phyloP scores from a whole-genome alignment of 1,140 invertebrate genomes.

The Rhyacophila brunnea region DNA sequence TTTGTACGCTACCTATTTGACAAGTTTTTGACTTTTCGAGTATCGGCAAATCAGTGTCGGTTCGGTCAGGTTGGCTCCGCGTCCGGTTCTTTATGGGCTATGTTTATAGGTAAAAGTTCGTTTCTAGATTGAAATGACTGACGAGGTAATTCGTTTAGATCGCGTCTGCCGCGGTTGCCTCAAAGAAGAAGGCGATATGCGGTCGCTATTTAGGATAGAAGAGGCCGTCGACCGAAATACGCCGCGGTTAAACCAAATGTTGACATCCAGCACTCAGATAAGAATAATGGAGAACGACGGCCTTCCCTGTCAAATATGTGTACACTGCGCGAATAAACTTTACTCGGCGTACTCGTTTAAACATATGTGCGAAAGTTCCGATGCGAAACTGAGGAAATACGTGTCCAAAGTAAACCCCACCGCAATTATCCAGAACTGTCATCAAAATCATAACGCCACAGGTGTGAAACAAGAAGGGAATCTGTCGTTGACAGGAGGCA shows the following conservation, averaged over 20 bases:
- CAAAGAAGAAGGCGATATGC: constrained; percentile 46
- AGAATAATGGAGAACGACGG: constrained; percentile 50
- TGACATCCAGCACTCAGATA: constrained; percentile 44
- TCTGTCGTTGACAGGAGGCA: constrained; percentile 5
- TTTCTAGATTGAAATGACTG: constrained; percentile 9
- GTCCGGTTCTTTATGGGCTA: no score
- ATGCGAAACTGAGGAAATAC: constrained; percentile 33
- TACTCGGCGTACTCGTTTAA: constrained; percentile 53
- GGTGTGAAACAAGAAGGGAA: constrained; percentile 17
- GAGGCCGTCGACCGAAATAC: constrained; percentile 12
- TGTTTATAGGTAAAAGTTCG: no score
- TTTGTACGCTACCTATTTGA: no score
- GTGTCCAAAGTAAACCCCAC: constrained; percentile 40
- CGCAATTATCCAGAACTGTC: background rate
- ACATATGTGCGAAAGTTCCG: constrained; percentile 47
- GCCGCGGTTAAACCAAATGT: constrained; percentile 49
- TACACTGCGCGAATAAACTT: constrained; percentile 50
- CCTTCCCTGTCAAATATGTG: constrained; percentile 50
- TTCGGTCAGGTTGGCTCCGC: no score
- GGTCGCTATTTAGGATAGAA: constrained; percentile 41
- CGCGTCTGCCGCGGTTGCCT: constrained; percentile 48
- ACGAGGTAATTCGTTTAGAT: constrained; percentile 35
- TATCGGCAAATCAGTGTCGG: no score
- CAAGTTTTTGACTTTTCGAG: no score
- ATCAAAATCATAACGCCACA: background rate